Percentiles rank a stretch among this genome's conserved stretches.
Evolutionary conservation across 1,140 invertebrate genomes (phyloP).

Genomic region (Sycophila sp.): DNA sequence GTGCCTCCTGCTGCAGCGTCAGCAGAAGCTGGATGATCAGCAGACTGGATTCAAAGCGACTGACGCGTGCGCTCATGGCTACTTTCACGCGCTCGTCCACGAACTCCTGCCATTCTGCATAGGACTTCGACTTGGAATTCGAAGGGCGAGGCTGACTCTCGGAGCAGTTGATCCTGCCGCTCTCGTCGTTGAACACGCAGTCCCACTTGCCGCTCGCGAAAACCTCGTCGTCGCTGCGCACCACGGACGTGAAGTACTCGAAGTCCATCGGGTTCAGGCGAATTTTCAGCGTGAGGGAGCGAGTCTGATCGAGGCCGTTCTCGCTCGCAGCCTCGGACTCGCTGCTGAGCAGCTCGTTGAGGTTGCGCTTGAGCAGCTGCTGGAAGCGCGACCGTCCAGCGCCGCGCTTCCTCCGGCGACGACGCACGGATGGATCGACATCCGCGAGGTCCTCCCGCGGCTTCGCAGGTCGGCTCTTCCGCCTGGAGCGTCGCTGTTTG

Average conservation of each 20-base stretch:
- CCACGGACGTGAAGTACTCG: constrained; percentile 71
- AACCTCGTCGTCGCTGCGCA: constrained; percentile 68
- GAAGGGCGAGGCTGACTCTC: constrained; percentile 55
- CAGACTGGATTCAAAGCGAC: constrained; percentile 69
- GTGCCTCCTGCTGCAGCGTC: constrained; percentile 69
- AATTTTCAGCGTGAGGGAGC: constrained; percentile 69
- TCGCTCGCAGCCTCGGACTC: constrained; percentile 60
- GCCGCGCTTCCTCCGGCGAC: constrained; percentile 4
- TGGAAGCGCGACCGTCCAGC: not conserved
- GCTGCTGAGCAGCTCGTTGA: constrained; percentile 53
- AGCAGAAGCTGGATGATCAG: constrained; percentile 71
- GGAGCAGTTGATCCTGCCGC: constrained; percentile 44
- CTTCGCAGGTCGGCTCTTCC: not conserved
- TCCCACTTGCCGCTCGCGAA: constrained; percentile 5
- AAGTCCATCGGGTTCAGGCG: constrained; percentile 72
- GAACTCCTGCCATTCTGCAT: not conserved
- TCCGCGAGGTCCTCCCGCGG: constrained; percentile 12
- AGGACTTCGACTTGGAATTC: not conserved
- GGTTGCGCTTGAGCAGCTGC: constrained; percentile 20
- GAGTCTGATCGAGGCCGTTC: constrained; percentile 63
- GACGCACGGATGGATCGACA: not conserved
- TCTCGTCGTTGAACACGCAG: not conserved
- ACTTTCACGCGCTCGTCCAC: constrained; percentile 67
- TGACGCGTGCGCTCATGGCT: constrained; percentile 68
- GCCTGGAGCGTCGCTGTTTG: constrained; percentile 10